Percentiles rank a stretch among this genome's conserved stretches.
Conservation (phyloP, 2,888 invertebrate genomes). For the Camptogramma bilineatum region DNA sequence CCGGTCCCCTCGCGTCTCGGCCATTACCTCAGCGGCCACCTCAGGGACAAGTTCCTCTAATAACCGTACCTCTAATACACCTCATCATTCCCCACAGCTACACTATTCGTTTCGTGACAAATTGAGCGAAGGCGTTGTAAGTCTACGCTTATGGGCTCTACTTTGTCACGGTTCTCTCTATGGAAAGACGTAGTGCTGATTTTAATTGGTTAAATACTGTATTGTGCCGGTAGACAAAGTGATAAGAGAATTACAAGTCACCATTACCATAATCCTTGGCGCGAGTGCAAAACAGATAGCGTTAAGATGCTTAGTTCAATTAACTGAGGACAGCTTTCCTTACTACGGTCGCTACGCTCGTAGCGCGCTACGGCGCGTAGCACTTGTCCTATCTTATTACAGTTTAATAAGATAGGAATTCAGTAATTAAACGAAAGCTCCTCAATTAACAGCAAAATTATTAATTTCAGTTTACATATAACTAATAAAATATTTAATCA, state of each 20-base stretch:
- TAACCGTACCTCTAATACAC: constrained; percentile 66
- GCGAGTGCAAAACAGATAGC: constrained; percentile 80
- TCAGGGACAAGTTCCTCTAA: constrained; percentile 49
- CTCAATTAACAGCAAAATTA: constrained; percentile 1
- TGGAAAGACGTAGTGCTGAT: constrained; percentile 29
- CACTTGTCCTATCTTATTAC: constrained; percentile 55
- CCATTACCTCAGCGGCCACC: constrained; percentile 66
- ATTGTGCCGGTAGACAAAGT: constrained; percentile 71
- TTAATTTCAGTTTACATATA: neutral
- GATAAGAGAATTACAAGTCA: constrained; percentile 80
- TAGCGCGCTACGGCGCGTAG: constrained; percentile 49
- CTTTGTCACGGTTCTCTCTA: constrained; percentile 49
- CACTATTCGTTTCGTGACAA: constrained; percentile 84
- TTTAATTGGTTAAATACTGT: constrained; percentile 48
- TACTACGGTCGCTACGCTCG: constrained; percentile 56
- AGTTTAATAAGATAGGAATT: too few relatives aligned
- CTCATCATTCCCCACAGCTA: constrained; percentile 68
- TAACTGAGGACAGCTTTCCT: constrained; percentile 60
- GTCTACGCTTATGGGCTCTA: constrained; percentile 55
- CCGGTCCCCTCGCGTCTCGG: constrained; percentile 69
- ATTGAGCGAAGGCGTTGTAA: constrained; percentile 83
- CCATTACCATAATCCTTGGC: constrained; percentile 79
- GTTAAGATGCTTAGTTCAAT: constrained; percentile 83
- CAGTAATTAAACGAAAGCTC: constrained; percentile 46
- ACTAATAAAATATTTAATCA: neutral